Percentiles rank a stretch among this genome's conserved stretches.
These are phyloP conservation scores for Ameiurus melas DNA, from an alignment of 2,113 vertebrate genomes.

Conservation along the genomic window DNA sequence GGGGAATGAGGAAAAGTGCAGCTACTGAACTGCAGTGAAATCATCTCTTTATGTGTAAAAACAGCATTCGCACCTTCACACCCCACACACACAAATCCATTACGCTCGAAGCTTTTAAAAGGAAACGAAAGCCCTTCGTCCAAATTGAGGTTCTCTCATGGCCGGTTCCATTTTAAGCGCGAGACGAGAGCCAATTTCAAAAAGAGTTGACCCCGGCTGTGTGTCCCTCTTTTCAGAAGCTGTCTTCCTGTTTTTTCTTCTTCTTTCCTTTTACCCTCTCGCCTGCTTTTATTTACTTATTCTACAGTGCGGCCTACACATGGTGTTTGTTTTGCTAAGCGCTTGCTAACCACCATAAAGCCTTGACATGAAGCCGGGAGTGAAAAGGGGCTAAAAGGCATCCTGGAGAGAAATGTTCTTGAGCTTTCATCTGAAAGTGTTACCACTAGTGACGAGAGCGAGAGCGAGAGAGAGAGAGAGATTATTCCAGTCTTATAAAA, in stretches of 20 bases:
- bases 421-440: slow-evolving; percentile 5
- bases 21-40: neutral
- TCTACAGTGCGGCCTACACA: neutral
- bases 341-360: slow-evolving; percentile 11
- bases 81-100: slow-evolving; percentile 24
- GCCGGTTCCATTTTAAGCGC: neutral
- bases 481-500: neutral
- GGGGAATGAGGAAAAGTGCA: neutral
- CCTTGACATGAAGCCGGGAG: slow-evolving; percentile 7
- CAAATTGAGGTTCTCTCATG: slow-evolving; percentile 10
- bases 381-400: slow-evolving; percentile 37
- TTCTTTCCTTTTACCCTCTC: neutral
- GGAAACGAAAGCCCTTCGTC: slow-evolving; percentile 17
- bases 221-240: neutral
- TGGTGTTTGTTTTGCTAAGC: slow-evolving; percentile 20
- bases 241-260: neutral
- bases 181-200: slow-evolving; percentile 2
- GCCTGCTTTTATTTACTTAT: slow-evolving; percentile 30
- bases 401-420: slow-evolving; percentile 17
- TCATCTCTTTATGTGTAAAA: neutral
- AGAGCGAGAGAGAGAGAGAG: neutral
- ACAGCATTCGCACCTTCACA: neutral
- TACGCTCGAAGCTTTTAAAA: slow-evolving; percentile 20
- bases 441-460: neutral
- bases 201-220: slow-evolving; percentile 10